These are phyloP conservation scores for Montipora sp. DNA, from an alignment of 64 coral and sea anemone genomes.

Conservation along the genomic window DNA sequence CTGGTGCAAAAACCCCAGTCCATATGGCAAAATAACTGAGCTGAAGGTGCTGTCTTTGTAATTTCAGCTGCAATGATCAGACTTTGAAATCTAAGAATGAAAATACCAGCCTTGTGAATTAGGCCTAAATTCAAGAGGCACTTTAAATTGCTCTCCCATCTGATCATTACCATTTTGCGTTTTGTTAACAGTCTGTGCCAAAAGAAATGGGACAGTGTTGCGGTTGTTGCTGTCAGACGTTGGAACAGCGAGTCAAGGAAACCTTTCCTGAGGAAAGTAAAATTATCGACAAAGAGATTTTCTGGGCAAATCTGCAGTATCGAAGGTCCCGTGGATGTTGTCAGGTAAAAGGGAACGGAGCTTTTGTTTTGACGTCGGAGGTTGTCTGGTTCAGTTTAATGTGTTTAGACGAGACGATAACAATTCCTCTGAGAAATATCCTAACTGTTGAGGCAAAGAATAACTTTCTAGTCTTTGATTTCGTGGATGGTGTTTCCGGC, in stretches of 20 bases:
- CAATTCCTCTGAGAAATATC: not conserved
- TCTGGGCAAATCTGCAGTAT: not conserved
- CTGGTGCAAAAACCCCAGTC: too few species aligned
- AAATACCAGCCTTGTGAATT: too few species aligned
- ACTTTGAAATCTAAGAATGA: too few species aligned
- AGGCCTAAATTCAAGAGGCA: too few species aligned
- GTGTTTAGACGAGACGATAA: not conserved
- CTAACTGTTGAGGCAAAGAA: not conserved
- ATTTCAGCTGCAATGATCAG: too few species aligned
- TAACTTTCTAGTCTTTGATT: not conserved
- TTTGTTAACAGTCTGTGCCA: too few species aligned
- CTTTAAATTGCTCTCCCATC: too few species aligned
- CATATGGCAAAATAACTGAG: too few species aligned
- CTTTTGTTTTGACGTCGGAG: not conserved
- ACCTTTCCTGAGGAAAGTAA: not conserved
- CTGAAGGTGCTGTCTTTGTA: too few species aligned
- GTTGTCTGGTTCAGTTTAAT: slow-evolving; percentile 15
- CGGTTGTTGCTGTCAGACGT: not conserved
- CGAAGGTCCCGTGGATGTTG: not conserved
- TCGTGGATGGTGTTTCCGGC: not conserved
- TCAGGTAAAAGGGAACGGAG: slow-evolving; percentile 3
- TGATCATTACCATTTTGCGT: too few species aligned
- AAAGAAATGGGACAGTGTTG: not conserved
- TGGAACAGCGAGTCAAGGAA: not conserved
- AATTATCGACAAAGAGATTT: slow-evolving; percentile 9